phyloP scores from a whole-genome alignment of 2,113 vertebrate genomes.

The Ochotona princeps region DNA sequence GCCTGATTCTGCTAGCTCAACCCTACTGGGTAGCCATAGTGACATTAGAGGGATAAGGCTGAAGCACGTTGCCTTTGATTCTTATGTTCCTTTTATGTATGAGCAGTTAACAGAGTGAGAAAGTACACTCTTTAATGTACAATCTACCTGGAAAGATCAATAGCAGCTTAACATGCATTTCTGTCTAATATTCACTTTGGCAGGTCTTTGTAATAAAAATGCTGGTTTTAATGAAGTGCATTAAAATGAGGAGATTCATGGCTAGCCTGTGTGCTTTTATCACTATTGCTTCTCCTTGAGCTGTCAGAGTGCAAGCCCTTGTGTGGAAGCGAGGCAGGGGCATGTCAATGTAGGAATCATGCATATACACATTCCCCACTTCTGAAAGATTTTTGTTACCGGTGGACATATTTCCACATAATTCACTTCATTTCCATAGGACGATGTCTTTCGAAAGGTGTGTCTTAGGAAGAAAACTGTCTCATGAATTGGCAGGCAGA shows the following conservation, averaged over 20 bases:
- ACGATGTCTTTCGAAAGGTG: not conserved
- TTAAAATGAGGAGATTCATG: conserved; percentile 41
- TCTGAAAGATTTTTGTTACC: not conserved
- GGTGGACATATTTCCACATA: not conserved
- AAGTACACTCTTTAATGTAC: conserved; percentile 55
- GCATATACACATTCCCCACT: not conserved
- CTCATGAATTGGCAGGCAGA: not conserved
- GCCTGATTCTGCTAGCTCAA: not conserved
- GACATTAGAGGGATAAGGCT: conserved; percentile 37
- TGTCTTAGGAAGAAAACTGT: not conserved
- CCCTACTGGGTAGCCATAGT: conserved; percentile 45
- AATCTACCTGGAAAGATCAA: conserved; percentile 77
- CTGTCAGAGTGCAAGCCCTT: not conserved
- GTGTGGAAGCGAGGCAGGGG: not conserved
- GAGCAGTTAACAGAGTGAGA: conserved; percentile 51
- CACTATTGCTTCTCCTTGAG: conserved; percentile 11
- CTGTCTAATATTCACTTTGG: conserved; percentile 79
- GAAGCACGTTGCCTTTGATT: conserved; percentile 66
- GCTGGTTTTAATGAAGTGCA: conserved; percentile 71
- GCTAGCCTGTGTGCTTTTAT: conserved; percentile 36
- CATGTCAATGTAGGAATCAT: not conserved
- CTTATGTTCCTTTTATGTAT: conserved; percentile 59
- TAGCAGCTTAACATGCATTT: conserved; percentile 75
- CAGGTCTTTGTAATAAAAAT: conserved; percentile 73
- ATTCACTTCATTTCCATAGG: not conserved